Conservation (phyloP, 2,797 vertebrate genomes). For the Rhinoraja longicauda region DNA sequence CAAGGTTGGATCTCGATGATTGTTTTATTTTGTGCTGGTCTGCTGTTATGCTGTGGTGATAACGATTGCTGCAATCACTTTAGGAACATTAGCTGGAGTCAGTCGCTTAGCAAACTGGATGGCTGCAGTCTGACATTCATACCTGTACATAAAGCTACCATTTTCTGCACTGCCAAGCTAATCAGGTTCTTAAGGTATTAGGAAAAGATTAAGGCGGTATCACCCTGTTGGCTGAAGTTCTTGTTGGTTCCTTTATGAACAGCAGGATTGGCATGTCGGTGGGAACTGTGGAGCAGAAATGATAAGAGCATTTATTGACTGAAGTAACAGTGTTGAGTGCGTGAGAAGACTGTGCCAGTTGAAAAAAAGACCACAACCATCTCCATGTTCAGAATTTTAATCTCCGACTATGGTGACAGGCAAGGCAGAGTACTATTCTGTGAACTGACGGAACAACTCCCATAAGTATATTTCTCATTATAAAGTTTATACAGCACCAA, state of each 20-base stretch:
- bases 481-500: background rate
- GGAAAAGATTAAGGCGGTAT: conserved; percentile 45
- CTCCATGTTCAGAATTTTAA: conserved; percentile 41
- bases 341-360: conserved; percentile 28
- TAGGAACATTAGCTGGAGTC: conserved; percentile 54
- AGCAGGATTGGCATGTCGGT: conserved; percentile 28
- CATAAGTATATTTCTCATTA: conserved; percentile 2
- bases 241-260: conserved; percentile 39
- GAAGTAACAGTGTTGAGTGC: conserved; percentile 30
- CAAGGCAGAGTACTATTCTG: background rate
- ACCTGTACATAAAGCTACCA: conserved; percentile 43
- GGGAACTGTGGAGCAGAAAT: conserved; percentile 44
- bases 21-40: conserved; percentile 43
- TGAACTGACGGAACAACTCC: background rate
- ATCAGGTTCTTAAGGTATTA: conserved; percentile 44
- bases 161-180: conserved; percentile 41
- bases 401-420: conserved; percentile 26
- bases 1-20: conserved; percentile 41
- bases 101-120: conserved; percentile 53
- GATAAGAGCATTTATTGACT: conserved; percentile 40
- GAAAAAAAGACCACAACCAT: conserved; percentile 32
- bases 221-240: conserved; percentile 38
- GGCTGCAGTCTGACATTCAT: conserved; percentile 47
- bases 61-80: conserved; percentile 47
- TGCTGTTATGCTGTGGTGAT: conserved; percentile 43